These are phyloP conservation scores for Chymomyza caudatula DNA, from an alignment of 2,888 invertebrate species.

Conservation along the genomic window DNA sequence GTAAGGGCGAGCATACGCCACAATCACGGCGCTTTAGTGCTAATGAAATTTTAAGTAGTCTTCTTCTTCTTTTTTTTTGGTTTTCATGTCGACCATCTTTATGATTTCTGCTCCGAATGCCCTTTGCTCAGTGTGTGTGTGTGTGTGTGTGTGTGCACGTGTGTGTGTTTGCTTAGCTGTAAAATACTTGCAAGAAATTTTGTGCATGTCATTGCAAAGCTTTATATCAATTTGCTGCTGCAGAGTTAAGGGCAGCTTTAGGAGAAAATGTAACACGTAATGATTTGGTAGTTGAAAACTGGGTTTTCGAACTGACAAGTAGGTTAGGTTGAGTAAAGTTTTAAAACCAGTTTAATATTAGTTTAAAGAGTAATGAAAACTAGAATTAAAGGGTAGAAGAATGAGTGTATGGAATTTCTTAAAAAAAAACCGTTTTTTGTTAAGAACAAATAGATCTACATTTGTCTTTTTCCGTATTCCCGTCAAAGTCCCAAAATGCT, in stretches of 20 bases:
- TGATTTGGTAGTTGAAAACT: no score
- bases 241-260: not conserved
- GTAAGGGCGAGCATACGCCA: not conserved
- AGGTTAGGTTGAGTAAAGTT: no score
- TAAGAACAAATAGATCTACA: no score
- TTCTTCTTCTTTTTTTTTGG: not conserved
- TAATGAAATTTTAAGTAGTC: conserved; percentile 64
- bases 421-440: no score
- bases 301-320: no score
- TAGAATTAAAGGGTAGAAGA: no score
- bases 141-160: not conserved
- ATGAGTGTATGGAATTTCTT: no score
- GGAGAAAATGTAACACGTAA: not conserved
- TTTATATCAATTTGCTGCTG: conserved; percentile 2
- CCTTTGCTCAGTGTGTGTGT: not conserved
- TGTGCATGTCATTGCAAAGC: not conserved
- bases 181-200: not conserved
- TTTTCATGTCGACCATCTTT: conserved; percentile 43
- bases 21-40: conserved; percentile 57
- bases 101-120: conserved; percentile 38
- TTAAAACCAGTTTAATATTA: no score
- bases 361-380: no score
- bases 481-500: no score
- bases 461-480: no score
- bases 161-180: not conserved